Evolutionary conservation across 2,113 vertebrate species (phyloP), one percentile per base, ranked within the genome.

Genomic region (Tetraodon nigroviridis): DNA sequence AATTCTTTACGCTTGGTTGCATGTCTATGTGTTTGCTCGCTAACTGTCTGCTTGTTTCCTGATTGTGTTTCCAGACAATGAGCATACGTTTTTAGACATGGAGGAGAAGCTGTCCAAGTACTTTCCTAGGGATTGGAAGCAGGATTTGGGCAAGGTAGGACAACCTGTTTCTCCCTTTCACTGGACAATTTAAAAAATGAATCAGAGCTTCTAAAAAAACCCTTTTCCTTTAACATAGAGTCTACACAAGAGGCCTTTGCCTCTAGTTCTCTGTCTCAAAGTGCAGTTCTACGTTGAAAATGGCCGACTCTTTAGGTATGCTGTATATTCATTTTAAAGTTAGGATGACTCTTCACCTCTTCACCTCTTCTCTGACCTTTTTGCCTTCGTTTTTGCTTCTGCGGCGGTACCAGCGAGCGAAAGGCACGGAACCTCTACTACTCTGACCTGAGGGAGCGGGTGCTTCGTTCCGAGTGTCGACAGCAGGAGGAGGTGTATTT

Each of bases 401-500:
- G n/a, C 15, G 19, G 53, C 13, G 45, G 29, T 50, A 59, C 58
- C 85, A 95, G 94, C 0, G 94, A 96, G 87, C 87, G 87, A 45
- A 89, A 79, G 63, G 90, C 92, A 47, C 83, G 92, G 42, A 88
- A 89, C 29, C 90, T 94, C 5, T 95, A 96, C 81, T 98, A 93
- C 71, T 89, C 83, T 18, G 93, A 94, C 57, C 77, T 97, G 53
- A 90, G 90, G 48, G 93, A 95, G 65, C 90, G 90, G 42, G 93
- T 95, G 6, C 89, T 94, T 51, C 76, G 88, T 67, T 97, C 95
- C 10, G 89, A 90, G 50, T 93, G 93, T 52, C 75, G 84, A 55
- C 92, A 93, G 85, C 91, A 90, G 69, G 95, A 98, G 88, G 95
- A 93, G 77, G 89, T 91, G 67, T 96, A 95, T 81, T 97, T 97